Evolutionary conservation across 2,888 invertebrate genomes (phyloP).

Genomic region (Eurois occulta): DNA sequence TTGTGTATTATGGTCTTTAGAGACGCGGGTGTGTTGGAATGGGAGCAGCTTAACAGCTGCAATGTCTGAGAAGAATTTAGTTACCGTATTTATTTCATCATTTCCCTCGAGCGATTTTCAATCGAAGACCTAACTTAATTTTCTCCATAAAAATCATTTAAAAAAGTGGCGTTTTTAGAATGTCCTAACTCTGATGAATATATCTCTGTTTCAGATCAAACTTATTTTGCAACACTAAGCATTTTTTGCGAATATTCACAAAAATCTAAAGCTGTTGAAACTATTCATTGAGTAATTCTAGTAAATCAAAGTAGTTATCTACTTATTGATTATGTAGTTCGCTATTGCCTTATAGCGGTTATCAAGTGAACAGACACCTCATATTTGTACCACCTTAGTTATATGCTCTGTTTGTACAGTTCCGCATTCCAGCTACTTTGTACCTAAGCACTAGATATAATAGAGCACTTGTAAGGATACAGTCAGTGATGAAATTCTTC

Average conservation of each 20-base stretch:
- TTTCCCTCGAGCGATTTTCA: background rate
- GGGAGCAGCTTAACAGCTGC: background rate
- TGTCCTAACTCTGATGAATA: background rate
- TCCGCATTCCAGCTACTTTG: slow-evolving; percentile 46
- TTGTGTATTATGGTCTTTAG: background rate
- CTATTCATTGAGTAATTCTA: background rate
- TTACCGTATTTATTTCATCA: background rate
- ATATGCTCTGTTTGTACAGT: slow-evolving; percentile 14
- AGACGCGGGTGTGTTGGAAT: background rate
- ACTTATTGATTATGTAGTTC: slow-evolving; percentile 22
- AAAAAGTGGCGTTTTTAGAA: background rate
- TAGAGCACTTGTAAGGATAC: slow-evolving; percentile 2
- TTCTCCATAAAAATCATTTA: background rate
- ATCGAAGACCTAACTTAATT: too few species aligned
- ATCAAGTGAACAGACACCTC: slow-evolving; percentile 29
- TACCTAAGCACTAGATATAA: slow-evolving; percentile 11
- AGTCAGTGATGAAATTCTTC: slow-evolving; percentile 30
- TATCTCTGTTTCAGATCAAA: background rate
- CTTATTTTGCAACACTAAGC: background rate
- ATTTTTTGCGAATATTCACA: background rate
- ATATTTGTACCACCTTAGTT: slow-evolving; percentile 12
- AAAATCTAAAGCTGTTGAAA: background rate
- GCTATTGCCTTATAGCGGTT: slow-evolving; percentile 28
- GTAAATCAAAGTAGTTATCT: background rate
- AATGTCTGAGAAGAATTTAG: background rate